Base-by-base conservation (phyloP, 2,888 invertebrate species). In the Salticus scenicus region DNA sequence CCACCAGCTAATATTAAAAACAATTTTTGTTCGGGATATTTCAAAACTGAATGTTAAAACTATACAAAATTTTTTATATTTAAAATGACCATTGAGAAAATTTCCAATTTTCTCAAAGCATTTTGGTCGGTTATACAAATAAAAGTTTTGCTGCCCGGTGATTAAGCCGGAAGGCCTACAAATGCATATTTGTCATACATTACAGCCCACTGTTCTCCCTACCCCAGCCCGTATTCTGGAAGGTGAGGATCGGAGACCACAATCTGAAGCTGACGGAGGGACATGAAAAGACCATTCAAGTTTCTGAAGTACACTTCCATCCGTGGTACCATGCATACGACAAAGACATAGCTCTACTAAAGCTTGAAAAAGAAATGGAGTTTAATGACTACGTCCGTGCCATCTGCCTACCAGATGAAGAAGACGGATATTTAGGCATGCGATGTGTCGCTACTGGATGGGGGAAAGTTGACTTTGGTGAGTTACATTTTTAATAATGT, bases 331-430 rank as follows among this genome's bases (percentile, higher is more conserved):
- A 87, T 57, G 89, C 88, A 10, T 89, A 89, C 81, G 89, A 89
- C 70, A 89, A 89, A 67, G 89, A 89, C 81, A 88, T 89, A 94
- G 97, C 97, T 4, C 91, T 97, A 80, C 94, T 97, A 94, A 96
- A 96, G 90, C 93, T 97, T 87, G 94, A 95, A 0, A 93, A 94
- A 90, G 93, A 96, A 47, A 95, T 96, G 0, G 94, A 95, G 89
- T 92, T 95, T 24, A 94, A 94, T 77, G 93, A 93, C 72, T 88
- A 88, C 79, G 88, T 90, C 10, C 82, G 88, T 30, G 88, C 90
- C 7, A 88, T 90, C 1, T 90, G 90, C 78, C 41, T 90, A 31
- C 90, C 90, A 5, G 57, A 94, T 51, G 79, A 87, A 37, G 80
- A 89, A 28, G 78, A 75, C 42, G 71, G 79, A 12, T 89, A 90